phyloP scores from a whole-genome alignment of 2,888 invertebrate species.

The Drosophila formosana region DNA sequence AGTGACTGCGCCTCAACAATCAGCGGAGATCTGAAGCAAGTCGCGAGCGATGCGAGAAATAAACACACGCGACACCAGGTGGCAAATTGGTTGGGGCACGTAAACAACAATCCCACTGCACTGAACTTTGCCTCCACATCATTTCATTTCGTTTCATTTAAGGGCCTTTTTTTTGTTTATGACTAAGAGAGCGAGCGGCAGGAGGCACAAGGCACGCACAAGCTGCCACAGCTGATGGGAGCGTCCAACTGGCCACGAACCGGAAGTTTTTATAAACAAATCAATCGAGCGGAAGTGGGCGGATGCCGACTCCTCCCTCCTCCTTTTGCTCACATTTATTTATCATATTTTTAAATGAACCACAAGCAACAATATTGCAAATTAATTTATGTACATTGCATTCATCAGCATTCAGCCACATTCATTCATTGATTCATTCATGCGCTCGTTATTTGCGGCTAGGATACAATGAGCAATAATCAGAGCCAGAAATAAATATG shows the following conservation, averaged over 20 bases:
- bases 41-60: background rate
- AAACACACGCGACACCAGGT: constrained; percentile 52
- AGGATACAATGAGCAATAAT: constrained; percentile 42
- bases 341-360: constrained; percentile 41
- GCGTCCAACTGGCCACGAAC: constrained; percentile 46
- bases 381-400: constrained; percentile 45
- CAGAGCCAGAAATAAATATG: constrained; percentile 22
- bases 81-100: constrained; percentile 51
- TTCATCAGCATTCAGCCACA: constrained; percentile 15
- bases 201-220: constrained; percentile 1
- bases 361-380: constrained; percentile 39
- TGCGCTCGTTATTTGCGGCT: constrained; percentile 27
- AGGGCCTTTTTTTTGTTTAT: constrained; percentile 53
- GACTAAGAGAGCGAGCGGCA: constrained; percentile 8
- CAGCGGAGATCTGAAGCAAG: constrained; percentile 26
- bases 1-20: constrained; percentile 50
- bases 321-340: constrained; percentile 15
- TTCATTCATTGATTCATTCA: constrained; percentile 35
- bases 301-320: constrained; percentile 29
- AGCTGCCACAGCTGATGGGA: constrained; percentile 25
- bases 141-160: constrained; percentile 49
- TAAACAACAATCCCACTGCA: constrained; percentile 52
- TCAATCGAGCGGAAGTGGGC: constrained; percentile 74
- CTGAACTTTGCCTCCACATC: constrained; percentile 58
- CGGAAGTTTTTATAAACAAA: constrained; percentile 78